Base-by-base conservation (phyloP, 2,888 invertebrate species). In the Mythimna albipuncta region DNA sequence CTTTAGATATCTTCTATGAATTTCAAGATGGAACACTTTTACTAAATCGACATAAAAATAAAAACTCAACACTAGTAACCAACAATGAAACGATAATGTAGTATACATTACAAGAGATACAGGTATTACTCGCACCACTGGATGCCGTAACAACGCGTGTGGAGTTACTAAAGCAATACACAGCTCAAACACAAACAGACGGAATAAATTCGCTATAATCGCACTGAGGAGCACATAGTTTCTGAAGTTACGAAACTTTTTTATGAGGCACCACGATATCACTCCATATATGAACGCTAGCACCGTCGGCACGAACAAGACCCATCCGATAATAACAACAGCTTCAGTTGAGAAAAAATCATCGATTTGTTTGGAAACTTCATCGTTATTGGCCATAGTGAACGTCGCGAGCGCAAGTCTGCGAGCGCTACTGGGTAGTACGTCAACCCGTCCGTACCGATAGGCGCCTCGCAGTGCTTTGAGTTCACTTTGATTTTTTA, bases 211-310 rank as follows among this genome's bases (percentile, higher is more conserved):
- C 16, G 75, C 52, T 6, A 65, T 2, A 13, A 74, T 74, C 6
- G 64, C 75, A 61, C 75, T 65, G n/a, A 74, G 13, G 13, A 74
- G 38, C 54, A 74, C 59, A 74, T 65, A 73, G 35, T 73, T 73
- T 44, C 64, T 73, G 16, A 64, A 64, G 41, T 64, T 58, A 6
- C 64, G 64, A 16, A 74, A 74, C 65, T 74, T 74, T 3, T 65
- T 74, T 11, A 74, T 61, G 0, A 74, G 9, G 1, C 32, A 55
- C 74, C 75, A 74, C 2, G 74, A 74, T 50, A 10, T 47, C 38
- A 74, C 32, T n/a, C 75, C 65, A 2, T 61, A 74, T 6, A 65
- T 59, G 44, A 32, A 38, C 26, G 54, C 54, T 6, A 38, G 11
- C 13, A 75, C 16, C 7, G 75, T 75, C 47, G 75, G 57, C 6